Evolutionary conservation across 2,113 vertebrate genomes (phyloP).

Genomic region (Gila orcuttii): DNA sequence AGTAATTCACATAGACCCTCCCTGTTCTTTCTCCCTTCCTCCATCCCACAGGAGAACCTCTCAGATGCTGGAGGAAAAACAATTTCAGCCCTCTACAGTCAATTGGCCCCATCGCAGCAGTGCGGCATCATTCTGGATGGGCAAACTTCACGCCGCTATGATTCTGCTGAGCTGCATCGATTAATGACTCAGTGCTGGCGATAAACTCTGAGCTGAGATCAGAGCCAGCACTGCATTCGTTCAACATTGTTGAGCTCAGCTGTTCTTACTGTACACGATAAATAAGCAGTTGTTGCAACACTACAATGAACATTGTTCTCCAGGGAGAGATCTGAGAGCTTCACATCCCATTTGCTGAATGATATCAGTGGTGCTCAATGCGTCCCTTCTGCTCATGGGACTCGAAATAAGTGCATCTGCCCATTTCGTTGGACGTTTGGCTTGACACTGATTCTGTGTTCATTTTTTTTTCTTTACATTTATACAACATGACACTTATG

Average conservation of each 20-base stretch:
- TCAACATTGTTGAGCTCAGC: slow-evolving; percentile 7
- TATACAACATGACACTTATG: slow-evolving; percentile 7
- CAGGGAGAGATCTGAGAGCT: slow-evolving; percentile 12
- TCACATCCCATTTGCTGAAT: background rate
- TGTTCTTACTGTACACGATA: slow-evolving; percentile 1
- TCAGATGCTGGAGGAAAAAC: slow-evolving; percentile 42
- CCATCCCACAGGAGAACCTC: slow-evolving; percentile 45
- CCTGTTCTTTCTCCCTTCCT: background rate
- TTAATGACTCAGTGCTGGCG: slow-evolving; percentile 44
- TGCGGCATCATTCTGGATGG: slow-evolving; percentile 48
- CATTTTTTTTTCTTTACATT: background rate
- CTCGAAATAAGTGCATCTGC: background rate
- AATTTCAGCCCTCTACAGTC: slow-evolving; percentile 40
- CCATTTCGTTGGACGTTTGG: background rate
- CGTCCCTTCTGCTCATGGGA: background rate
- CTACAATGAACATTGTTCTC: slow-evolving; percentile 12
- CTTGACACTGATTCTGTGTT: slow-evolving; percentile 24
- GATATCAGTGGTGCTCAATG: background rate
- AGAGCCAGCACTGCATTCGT: slow-evolving; percentile 15
- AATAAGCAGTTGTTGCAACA: background rate
- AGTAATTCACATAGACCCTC: background rate
- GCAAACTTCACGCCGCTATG: slow-evolving; percentile 37
- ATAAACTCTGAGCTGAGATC: slow-evolving; percentile 44
- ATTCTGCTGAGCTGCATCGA: slow-evolving; percentile 42
- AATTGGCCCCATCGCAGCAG: slow-evolving; percentile 16